Percentiles rank a stretch among this genome's conserved stretches.
Evolutionary conservation across 2,113 vertebrate genomes (phyloP).

Genomic region (Thymallus thymallus): DNA sequence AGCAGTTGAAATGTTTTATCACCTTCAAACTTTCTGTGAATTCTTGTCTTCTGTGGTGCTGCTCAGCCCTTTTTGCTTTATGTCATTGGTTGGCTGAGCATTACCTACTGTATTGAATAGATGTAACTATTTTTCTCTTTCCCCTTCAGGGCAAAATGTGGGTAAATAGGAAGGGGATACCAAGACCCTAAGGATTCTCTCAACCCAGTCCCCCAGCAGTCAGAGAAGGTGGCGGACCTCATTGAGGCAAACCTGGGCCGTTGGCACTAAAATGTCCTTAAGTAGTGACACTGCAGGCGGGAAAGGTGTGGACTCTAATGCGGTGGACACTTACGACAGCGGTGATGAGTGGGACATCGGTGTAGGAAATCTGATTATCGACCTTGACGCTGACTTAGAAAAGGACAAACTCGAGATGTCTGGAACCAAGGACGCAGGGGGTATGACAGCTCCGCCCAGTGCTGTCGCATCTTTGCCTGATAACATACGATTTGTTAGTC

Average conservation of each 20-base stretch:
- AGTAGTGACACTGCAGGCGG: conserved; percentile 99
- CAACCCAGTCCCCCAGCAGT: conserved; percentile 70
- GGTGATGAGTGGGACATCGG: conserved; percentile 99
- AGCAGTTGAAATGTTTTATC: background rate
- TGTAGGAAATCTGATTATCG: conserved; percentile 99
- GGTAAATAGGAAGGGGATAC: conserved; percentile 86
- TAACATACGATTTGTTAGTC: conserved; percentile 98
- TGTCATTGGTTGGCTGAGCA: too few species aligned
- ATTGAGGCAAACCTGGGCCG: conserved; percentile 81
- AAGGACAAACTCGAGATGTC: conserved; percentile 99
- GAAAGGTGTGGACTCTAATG: conserved; percentile 99
- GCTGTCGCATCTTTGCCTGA: conserved; percentile 94
- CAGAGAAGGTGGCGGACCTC: conserved; percentile 77
- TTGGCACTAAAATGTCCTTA: conserved; percentile 99
- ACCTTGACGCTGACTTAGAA: conserved; percentile 99
- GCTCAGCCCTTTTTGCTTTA: too few species aligned
- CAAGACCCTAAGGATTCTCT: conserved; percentile 83
- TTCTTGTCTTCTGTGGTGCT: too few species aligned
- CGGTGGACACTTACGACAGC: conserved; percentile 99
- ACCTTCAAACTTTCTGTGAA: background rate
- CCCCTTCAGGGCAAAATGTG: conserved; percentile 83
- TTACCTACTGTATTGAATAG: too few species aligned
- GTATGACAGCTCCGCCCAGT: conserved; percentile 85
- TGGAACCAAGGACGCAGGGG: conserved; percentile 91
- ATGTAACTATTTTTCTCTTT: conserved; percentile 62